Evolutionary conservation across 1,140 invertebrate species (phyloP), one percentile per base, ranked within the genome.

Genomic region (Drosophila athabasca): DNA sequence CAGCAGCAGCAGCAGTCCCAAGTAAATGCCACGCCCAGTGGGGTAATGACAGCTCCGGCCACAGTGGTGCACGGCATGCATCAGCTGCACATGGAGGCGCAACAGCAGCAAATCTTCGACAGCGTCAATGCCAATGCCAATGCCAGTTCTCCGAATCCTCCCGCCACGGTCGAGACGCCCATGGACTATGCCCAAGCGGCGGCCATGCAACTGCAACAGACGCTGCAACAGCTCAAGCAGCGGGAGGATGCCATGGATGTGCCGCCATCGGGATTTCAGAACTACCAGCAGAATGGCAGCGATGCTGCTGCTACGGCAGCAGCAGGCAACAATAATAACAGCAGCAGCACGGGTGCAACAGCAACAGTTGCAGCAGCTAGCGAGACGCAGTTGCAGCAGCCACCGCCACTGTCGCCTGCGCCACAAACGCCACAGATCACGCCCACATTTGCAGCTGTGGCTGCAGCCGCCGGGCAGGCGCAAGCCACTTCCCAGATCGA

Each of bases 41-140:
- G 89, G 6, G 82, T 90, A 11, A 82, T 89, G 68, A 90, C 89
- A 11, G 89, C 89, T 7, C 89, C 89, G 2, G 89, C 89, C 8
- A 90, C 89, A 5, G 89, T 90, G 24, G 89, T 90, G 26, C 90
- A 90, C 49, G 90, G 90, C 44, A 84, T 91, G 75, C 89, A 91
- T 11, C 90, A 90, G n/a, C 77, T 81, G 7, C 79, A 78, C 7
- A 76, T 78, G 54, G 66, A 78, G 17, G 55, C 73, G 19, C 75
- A 78, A 35, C 74, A 76, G 2, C 72, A 79, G 41, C 69, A 81
- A 7, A 55, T 89, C 41, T 83, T 65, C 22, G 82, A 85, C 24
- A 89, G 82, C 49, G 79, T 79, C 9, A 91, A 90, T 67, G 87
- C 77, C 31, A 89, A 89, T 66, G 79, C 81, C 41, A 89, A 89